These are phyloP conservation scores for Lottia scabra DNA, from an alignment of 2,888 invertebrate genomes.

Conservation along the genomic window DNA sequence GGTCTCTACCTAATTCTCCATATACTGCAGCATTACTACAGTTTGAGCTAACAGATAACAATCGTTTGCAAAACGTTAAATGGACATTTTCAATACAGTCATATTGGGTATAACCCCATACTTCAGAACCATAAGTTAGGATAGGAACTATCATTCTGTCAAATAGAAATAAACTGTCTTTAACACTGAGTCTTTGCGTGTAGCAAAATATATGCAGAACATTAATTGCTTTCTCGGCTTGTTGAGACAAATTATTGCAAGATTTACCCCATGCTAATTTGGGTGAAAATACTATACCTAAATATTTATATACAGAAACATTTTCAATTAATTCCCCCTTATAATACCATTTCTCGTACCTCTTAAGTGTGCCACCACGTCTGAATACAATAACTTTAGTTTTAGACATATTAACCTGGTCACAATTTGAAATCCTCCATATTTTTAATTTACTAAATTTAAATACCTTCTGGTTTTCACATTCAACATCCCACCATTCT, in stretches of 20 bases:
- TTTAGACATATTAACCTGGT: not conserved
- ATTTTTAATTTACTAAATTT: too few relatives aligned
- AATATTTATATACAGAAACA: slow-evolving; percentile 20
- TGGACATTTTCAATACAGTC: slow-evolving; percentile 10
- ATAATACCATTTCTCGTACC: slow-evolving; percentile 22
- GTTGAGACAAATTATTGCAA: not conserved
- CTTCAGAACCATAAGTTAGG: slow-evolving; percentile 11
- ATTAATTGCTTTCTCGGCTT: slow-evolving; percentile 8
- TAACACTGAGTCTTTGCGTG: not conserved
- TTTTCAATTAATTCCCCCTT: slow-evolving; percentile 11
- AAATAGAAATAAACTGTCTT: slow-evolving; percentile 13
- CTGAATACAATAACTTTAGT: not conserved
- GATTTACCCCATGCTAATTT: slow-evolving; percentile 13
- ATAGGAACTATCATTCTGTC: slow-evolving; percentile 17
- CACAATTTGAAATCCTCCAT: too few relatives aligned
- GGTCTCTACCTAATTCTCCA: slow-evolving; percentile 19
- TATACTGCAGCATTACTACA: slow-evolving; percentile 14
- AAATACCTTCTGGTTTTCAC: too few relatives aligned
- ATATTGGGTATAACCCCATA: slow-evolving; percentile 17
- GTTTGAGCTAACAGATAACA: slow-evolving; percentile 7
- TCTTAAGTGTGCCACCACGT: not conserved
- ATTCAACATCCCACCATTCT: too few relatives aligned
- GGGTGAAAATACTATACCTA: slow-evolving; percentile 19
- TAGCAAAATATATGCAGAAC: not conserved
- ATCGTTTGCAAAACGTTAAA: slow-evolving; percentile 13